phyloP scores from a whole-genome alignment of 2,888 invertebrate species.

The Drosophila stalkeri region DNA sequence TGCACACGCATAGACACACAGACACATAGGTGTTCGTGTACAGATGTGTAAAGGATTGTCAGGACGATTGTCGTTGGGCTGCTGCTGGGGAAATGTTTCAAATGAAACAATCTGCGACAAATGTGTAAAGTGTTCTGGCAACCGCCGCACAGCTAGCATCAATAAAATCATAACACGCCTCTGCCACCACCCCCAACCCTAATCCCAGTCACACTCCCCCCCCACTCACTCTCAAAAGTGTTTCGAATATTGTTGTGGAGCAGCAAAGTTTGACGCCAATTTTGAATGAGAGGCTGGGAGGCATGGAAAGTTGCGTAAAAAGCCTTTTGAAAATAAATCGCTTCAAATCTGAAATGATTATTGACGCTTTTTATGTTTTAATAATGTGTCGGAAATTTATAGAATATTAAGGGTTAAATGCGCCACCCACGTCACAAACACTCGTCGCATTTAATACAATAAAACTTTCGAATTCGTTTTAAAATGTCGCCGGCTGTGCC shows the following conservation, averaged over 20 bases:
- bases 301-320: conserved; percentile 21
- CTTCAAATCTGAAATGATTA: conserved; percentile 78
- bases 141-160: conserved; percentile 52
- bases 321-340: conserved; percentile 71
- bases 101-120: conserved; percentile 74
- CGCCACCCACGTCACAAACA: conserved; percentile 72
- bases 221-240: conserved; percentile 46
- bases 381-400: conserved; percentile 74
- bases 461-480: conserved; percentile 81
- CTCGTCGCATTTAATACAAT: conserved; percentile 71
- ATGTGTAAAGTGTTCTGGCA: conserved; percentile 74
- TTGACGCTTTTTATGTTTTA: conserved; percentile 82
- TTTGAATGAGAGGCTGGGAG: conserved; percentile 7
- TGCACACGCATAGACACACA: neutral
- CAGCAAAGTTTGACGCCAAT: conserved; percentile 37
- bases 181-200: conserved; percentile 18
- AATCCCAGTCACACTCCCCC: neutral
- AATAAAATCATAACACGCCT: conserved; percentile 68
- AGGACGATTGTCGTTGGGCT: conserved; percentile 60
- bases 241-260: conserved; percentile 55
- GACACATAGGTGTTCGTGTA: conserved; percentile 35
- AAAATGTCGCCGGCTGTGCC: conserved; percentile 73
- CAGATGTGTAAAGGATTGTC: conserved; percentile 74
- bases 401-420: conserved; percentile 72
- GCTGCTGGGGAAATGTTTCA: conserved; percentile 73